Evolutionary conservation across 1,140 invertebrate species (phyloP).

Genomic region (Brachionus asplanchnoidis): DNA sequence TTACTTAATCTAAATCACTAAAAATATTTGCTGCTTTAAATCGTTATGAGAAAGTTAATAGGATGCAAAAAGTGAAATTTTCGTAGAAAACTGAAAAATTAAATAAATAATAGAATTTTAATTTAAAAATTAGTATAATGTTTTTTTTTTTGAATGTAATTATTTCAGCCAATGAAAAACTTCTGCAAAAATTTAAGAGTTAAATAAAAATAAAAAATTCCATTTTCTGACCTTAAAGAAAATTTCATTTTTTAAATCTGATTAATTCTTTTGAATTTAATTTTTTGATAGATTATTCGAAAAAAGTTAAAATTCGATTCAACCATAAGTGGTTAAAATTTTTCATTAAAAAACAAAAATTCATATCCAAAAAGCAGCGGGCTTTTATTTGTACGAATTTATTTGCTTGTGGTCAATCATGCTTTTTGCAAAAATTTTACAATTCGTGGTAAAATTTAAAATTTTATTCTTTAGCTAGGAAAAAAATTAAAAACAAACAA

Average conservation of each 20-base stretch:
- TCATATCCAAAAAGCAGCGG: background rate
- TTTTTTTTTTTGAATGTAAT: too few relatives aligned
- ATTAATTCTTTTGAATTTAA: too few relatives aligned
- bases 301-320: background rate
- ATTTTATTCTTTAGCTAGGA: background rate
- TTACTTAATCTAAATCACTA: background rate
- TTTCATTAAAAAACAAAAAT: background rate
- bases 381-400: background rate
- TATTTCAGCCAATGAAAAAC: too few relatives aligned
- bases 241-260: background rate
- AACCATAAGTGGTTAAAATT: background rate
- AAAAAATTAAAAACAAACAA: constrained; percentile 25
- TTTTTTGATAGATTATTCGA: background rate
- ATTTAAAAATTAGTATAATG: too few relatives aligned
- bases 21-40: background rate
- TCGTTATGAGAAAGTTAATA: too few relatives aligned
- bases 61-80: too few relatives aligned
- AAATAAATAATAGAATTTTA: too few relatives aligned
- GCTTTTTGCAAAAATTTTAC: background rate
- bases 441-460: constrained; percentile 29
- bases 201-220: too few relatives aligned
- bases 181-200: too few relatives aligned
- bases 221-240: background rate
- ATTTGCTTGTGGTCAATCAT: constrained; percentile 4
- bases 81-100: too few relatives aligned